Evolutionary conservation across 2,113 vertebrate genomes (phyloP).

Genomic region (Anhinga rufa): DNA sequence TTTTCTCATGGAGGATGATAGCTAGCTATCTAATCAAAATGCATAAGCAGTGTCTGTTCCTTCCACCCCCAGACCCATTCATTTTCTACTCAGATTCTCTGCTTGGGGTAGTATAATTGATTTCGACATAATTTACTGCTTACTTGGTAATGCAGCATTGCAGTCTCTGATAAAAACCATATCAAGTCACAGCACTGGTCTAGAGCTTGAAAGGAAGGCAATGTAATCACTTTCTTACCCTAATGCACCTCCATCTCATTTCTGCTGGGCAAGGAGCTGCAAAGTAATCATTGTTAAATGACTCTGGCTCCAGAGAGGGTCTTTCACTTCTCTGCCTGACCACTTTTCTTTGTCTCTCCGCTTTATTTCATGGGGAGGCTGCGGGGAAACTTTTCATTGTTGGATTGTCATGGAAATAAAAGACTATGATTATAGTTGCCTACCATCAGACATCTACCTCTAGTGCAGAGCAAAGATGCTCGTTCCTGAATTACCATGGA

Average conservation of each 20-base stretch:
- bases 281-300: slow-evolving; percentile 62
- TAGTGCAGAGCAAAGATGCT: background rate
- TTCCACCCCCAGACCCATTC: slow-evolving; percentile 63
- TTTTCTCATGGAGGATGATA: background rate
- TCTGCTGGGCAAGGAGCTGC: slow-evolving; percentile 64
- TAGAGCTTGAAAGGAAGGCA: slow-evolving; percentile 77
- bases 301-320: slow-evolving; percentile 36
- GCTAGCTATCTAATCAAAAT: slow-evolving; percentile 85
- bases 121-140: slow-evolving; percentile 89
- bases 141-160: slow-evolving; percentile 87
- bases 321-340: slow-evolving; percentile 42
- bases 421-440: background rate
- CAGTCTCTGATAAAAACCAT: slow-evolving; percentile 87
- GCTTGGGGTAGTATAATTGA: slow-evolving; percentile 83
- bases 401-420: slow-evolving; percentile 53
- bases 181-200: slow-evolving; percentile 81
- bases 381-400: slow-evolving; percentile 29
- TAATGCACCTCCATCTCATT: slow-evolving; percentile 61
- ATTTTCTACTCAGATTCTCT: slow-evolving; percentile 73
- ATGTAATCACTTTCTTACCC: slow-evolving; percentile 81
- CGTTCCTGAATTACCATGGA: background rate
- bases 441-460: background rate
- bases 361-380: slow-evolving; percentile 46
- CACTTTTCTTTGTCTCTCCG: slow-evolving; percentile 40
- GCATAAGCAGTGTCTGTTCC: slow-evolving; percentile 73